A percentile compares a stretch with the other conserved stretches of the same genome.
Evolutionary conservation across 64 coral and sea anemone genomes (phyloP).

Genomic region (Pachyseris speciosa): DNA sequence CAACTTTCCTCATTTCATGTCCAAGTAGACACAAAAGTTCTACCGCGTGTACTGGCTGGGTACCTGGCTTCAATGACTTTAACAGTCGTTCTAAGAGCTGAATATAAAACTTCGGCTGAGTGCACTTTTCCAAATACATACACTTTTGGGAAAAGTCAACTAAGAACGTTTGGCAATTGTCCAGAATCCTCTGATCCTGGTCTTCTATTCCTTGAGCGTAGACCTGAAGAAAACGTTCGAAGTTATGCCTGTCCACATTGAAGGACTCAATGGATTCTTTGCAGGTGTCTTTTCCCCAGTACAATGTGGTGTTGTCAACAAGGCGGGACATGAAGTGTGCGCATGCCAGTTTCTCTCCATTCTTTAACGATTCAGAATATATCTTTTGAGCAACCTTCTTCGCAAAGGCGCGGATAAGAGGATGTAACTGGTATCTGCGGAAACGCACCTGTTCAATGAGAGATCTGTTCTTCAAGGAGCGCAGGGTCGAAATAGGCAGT

Average conservation of each 20-base stretch:
- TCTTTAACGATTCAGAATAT: background rate
- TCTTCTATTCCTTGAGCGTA: too few relatives aligned
- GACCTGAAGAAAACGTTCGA: conserved; percentile 37
- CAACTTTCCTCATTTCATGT: conserved; percentile 31
- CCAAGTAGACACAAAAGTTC: conserved; percentile 47
- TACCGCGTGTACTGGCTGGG: background rate
- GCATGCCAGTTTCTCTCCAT: conserved; percentile 7
- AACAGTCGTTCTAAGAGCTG: background rate
- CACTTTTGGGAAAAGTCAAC: background rate
- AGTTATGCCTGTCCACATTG: conserved; percentile 43
- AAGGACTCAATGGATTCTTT: conserved; percentile 48
- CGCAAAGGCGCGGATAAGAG: conserved; percentile 18
- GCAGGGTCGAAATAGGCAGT: background rate
- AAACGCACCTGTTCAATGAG: background rate
- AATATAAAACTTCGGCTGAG: conserved; percentile 11
- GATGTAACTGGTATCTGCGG: conserved; percentile 37
- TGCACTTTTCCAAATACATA: conserved; percentile 31
- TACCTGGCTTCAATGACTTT: background rate
- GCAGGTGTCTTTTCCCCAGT: conserved; percentile 27
- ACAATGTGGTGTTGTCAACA: background rate
- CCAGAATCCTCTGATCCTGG: too few relatives aligned
- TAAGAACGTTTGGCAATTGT: background rate
- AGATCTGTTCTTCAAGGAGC: background rate
- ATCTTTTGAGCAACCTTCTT: background rate
- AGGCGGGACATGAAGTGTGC: conserved; percentile 2